A percentile compares a stretch with the other conserved stretches of the same genome.
Evolutionary conservation across 2,888 invertebrate species (phyloP).

Genomic region (Drosophila pseudotakahashii): DNA sequence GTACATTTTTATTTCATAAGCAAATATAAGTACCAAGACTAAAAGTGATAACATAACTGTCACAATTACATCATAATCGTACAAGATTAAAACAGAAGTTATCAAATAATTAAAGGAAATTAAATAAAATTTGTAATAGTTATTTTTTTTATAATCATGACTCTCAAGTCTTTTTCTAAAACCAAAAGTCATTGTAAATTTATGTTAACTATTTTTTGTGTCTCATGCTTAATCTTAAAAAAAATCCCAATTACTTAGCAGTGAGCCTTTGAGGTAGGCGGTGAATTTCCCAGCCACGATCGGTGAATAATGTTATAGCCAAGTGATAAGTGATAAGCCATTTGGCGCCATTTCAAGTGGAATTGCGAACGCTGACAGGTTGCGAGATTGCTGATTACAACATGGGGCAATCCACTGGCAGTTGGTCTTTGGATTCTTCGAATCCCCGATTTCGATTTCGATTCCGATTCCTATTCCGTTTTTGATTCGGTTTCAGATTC

Average conservation of each 20-base stretch:
- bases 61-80: no score
- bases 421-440: constrained; percentile 12
- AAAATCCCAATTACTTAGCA: neutral
- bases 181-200: neutral
- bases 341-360: constrained; percentile 53
- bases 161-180: neutral
- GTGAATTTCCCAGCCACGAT: constrained; percentile 20
- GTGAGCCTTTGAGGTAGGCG: neutral
- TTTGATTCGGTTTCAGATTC: constrained; percentile 1
- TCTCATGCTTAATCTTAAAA: constrained; percentile 14
- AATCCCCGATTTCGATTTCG: neutral
- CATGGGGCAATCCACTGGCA: constrained; percentile 27
- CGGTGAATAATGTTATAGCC: constrained; percentile 27
- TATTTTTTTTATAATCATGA: neutral
- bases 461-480: neutral
- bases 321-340: constrained; percentile 58
- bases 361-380: constrained; percentile 11
- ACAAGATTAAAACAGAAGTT: no score
- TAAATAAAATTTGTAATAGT: no score
- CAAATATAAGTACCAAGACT: neutral
- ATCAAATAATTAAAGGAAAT: no score
- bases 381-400: constrained; percentile 18
- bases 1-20: neutral
- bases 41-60: no score
- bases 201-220: neutral